A percentile compares a stretch with the other conserved stretches of the same genome.
These are phyloP conservation scores for Ataeniobius toweri DNA, from an alignment of 2,797 vertebrate genomes.

Conservation along the genomic window DNA sequence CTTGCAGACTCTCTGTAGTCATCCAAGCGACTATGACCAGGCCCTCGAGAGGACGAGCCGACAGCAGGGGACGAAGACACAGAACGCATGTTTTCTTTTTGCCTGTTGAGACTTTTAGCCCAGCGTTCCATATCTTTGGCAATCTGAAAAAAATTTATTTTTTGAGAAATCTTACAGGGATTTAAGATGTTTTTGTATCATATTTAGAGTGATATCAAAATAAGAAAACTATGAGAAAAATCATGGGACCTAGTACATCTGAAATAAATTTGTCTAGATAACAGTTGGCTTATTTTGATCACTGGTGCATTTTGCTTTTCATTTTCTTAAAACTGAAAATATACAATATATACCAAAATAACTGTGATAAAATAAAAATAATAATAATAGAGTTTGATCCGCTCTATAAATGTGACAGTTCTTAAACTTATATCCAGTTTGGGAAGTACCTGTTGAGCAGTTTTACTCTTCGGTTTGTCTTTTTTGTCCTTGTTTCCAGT, in stretches of 20 bases:
- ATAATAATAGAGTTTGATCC: not conserved
- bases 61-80: slow-evolving; percentile 76
- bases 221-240: not conserved
- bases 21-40: slow-evolving; percentile 75
- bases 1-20: slow-evolving; percentile 89
- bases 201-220: not conserved
- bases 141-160: slow-evolving; percentile 73
- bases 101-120: slow-evolving; percentile 91
- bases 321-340: not conserved
- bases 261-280: not conserved
- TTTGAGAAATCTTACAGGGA: no score
- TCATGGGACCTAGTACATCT: not conserved
- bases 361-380: not conserved
- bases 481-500: slow-evolving; percentile 88
- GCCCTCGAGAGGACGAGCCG: slow-evolving; percentile 53
- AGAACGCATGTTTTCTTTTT: slow-evolving; percentile 91
- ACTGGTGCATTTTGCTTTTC: not conserved
- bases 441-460: slow-evolving; percentile 86
- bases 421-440: not conserved
- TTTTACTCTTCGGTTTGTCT: slow-evolving; percentile 92
- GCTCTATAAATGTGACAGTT: not conserved
- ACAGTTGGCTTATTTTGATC: not conserved
- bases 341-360: not conserved
- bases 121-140: slow-evolving; percentile 95
- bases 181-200: not conserved